phyloP scores from a whole-genome alignment of 2,888 invertebrate genomes.

The Drosophila borealis region DNA sequence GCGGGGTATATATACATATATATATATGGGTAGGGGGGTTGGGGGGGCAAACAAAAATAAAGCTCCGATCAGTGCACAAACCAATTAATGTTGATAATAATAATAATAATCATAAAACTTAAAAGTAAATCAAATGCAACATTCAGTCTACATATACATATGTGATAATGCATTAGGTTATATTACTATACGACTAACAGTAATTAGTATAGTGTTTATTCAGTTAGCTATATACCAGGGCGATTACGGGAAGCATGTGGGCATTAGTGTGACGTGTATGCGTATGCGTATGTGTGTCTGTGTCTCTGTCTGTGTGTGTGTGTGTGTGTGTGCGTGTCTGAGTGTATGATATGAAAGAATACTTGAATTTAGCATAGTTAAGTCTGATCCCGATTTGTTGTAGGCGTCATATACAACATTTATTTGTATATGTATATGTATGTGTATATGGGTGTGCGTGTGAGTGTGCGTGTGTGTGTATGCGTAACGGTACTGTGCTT shows the following conservation, averaged over 20 bases:
- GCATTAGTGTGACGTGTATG: neutral
- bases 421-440: too few relatives aligned
- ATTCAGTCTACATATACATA: conserved; percentile 1
- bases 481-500: conserved; percentile 1
- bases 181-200: conserved; percentile 1
- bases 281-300: neutral
- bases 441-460: neutral
- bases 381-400: neutral
- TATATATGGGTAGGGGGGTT: too few relatives aligned
- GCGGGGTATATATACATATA: too few relatives aligned
- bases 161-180: conserved; percentile 2
- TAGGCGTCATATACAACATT: neutral
- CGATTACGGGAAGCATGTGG: neutral
- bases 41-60: neutral
- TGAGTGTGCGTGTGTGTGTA: neutral
- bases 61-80: neutral
- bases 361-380: neutral
- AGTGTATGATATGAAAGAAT: neutral
- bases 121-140: conserved; percentile 5
- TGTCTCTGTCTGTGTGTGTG: conserved; percentile 1
- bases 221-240: neutral
- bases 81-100: neutral
- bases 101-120: neutral
- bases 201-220: conserved; percentile 8
- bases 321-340: neutral